Evolutionary conservation across 2,888 invertebrate genomes (phyloP), one percentile per base, ranked within the genome.

Genomic region (Pristionchus arcanus): DNA sequence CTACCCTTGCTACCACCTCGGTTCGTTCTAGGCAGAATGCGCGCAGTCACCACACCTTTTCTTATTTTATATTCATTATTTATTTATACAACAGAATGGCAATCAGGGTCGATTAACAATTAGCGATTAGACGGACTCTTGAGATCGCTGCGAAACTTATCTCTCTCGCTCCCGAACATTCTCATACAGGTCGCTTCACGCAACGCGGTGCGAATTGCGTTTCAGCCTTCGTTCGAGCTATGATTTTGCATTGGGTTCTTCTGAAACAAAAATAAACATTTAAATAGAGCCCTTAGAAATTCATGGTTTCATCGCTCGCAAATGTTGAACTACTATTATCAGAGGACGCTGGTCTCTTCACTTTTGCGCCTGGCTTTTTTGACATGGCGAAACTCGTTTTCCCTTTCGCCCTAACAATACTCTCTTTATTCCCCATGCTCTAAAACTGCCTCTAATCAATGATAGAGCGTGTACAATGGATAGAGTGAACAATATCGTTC

Each of bases 361-460:
- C 31, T 74, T 37, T 74, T 74, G 37, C 31, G 9, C 74, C 74
- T 1, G n/a, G n/a, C 71, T 71, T 74, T 74, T 74, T 74, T 42
- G 37, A 42, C 68, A 74, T 34, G 74, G 74, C 37, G 74, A 37
- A 74, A 37, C 74, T 42, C 74, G 37, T 25, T 71, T n/a, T 63
- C 63, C 11, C 37, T 0, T 21, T 2, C 7, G 34, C 7, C 31
- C 34, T 28, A 71, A 71, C 19, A 34, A 71, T 34, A 34, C 31
- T 34, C 68, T 28, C 31, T 21, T 28, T 28, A 71, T 19, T 31
- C 31, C 34, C 4, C 31, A 11, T 34, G 16, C 7, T 71, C 68
- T 71, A 2, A 34, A 2, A 21, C 68, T 19, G 0, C 4, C 1
- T 19, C 15, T 31, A 19, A 15, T 15, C 13, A 11, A 31, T 11